Evolutionary conservation across 2,888 invertebrate genomes (phyloP).

Genomic region (Tribolium freemani): DNA sequence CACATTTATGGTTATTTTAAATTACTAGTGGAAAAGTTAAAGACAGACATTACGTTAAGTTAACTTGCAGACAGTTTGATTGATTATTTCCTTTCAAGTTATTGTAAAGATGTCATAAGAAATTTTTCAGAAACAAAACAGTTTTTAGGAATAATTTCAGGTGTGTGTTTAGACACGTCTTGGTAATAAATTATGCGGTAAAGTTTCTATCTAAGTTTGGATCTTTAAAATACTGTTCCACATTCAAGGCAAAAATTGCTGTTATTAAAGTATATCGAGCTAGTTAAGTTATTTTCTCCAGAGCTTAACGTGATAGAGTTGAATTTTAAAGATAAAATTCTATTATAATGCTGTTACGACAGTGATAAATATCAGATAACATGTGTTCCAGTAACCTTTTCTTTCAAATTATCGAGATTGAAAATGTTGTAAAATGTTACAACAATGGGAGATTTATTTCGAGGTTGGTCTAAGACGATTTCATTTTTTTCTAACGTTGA

Average conservation of each 20-base stretch:
- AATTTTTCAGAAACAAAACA: neutral
- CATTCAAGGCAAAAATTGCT: conserved; percentile 4
- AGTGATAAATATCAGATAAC: neutral
- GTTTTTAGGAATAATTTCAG: neutral
- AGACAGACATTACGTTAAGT: neutral
- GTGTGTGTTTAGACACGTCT: conserved; percentile 6
- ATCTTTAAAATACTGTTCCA: conserved; percentile 1
- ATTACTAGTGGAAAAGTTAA: neutral
- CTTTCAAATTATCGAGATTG: neutral
- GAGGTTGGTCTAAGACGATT: no score
- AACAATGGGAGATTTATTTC: neutral
- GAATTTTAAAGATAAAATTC: neutral
- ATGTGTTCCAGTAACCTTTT: neutral
- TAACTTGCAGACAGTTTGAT: neutral
- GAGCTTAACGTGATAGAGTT: neutral
- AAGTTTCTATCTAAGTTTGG: conserved; percentile 2
- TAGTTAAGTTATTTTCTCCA: neutral
- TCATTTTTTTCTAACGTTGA: no score
- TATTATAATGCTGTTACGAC: neutral
- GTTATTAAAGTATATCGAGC: neutral
- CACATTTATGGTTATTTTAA: neutral
- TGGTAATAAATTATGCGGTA: conserved; percentile 13
- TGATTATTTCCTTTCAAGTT: neutral
- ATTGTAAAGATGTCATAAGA: neutral
- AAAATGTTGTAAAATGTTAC: neutral